phyloP scores from a whole-genome alignment of 2,797 vertebrate species.

The Rhinogobio ventralis region DNA sequence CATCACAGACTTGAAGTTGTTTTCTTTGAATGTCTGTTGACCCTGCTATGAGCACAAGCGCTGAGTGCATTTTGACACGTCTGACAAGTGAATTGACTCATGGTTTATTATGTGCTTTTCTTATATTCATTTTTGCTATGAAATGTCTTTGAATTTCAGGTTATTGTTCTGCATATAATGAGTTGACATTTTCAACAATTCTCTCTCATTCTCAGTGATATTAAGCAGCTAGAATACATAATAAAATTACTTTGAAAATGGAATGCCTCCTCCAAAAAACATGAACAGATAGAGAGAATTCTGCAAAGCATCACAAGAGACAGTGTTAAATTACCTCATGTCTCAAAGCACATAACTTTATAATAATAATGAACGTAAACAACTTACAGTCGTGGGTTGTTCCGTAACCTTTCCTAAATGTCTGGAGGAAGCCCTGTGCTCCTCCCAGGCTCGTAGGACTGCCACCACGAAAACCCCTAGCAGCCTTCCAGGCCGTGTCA shows the following conservation, averaged over 20 bases:
- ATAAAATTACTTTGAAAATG: neutral
- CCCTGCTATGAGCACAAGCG: slow-evolving; percentile 1
- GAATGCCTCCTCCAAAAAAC: too few relatives aligned
- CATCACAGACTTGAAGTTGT: neutral
- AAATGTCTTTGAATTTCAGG: slow-evolving; percentile 14
- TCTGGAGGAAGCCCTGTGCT: too few relatives aligned
- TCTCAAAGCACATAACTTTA: too few relatives aligned
- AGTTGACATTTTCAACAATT: neutral
- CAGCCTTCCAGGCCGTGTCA: too few relatives aligned
- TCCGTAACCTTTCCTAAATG: too few relatives aligned
- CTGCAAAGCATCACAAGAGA: too few relatives aligned
- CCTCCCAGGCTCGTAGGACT: too few relatives aligned
- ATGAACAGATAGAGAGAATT: too few relatives aligned
- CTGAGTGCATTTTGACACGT: neutral
- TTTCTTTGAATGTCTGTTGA: neutral
- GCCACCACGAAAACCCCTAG: too few relatives aligned
- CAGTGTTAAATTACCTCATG: too few relatives aligned
- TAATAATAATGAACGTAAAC: too few relatives aligned
- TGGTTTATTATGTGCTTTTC: neutral
- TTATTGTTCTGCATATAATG: slow-evolving; percentile 8
- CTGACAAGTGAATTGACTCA: neutral
- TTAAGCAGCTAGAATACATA: neutral
- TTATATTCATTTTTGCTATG: neutral
- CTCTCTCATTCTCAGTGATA: neutral
- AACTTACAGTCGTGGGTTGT: too few relatives aligned